Evolutionary conservation across 2,797 vertebrate genomes (phyloP).

Genomic region (Chaetodon trifasciatus): DNA sequence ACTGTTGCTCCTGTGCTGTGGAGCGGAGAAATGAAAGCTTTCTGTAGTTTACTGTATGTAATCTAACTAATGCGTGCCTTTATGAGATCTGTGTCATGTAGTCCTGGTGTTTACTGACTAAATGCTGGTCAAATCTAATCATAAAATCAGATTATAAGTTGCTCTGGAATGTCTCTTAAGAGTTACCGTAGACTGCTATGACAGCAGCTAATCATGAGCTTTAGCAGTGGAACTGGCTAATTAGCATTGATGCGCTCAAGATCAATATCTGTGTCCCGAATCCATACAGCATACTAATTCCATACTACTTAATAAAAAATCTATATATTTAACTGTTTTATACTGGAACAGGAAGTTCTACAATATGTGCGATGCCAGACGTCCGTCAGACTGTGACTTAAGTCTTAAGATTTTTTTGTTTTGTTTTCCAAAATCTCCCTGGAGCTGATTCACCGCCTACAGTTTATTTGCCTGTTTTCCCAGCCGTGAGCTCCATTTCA

Average conservation of each 20-base stretch:
- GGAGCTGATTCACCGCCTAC: not conserved
- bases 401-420: too few species aligned
- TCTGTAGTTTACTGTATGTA: not conserved
- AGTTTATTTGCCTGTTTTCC: not conserved
- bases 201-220: not conserved
- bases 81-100: not conserved
- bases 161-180: slow-evolving; percentile 2
- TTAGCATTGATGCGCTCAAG: not conserved
- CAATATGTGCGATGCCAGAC: too few species aligned
- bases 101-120: too few species aligned
- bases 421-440: not conserved
- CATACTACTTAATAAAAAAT: not conserved
- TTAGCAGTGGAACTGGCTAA: not conserved
- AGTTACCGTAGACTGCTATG: not conserved
- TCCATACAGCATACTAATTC: too few species aligned
- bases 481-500: not conserved
- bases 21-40: not conserved
- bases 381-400: not conserved
- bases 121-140: too few species aligned
- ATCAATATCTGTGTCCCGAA: not conserved
- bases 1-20: slow-evolving; percentile 10
- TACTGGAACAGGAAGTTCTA: not conserved
- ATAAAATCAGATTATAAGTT: not conserved
- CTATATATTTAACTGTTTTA: not conserved
- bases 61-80: not conserved